Conservation (phyloP, 2,888 invertebrate species). For the Physocephala rufipes region DNA sequence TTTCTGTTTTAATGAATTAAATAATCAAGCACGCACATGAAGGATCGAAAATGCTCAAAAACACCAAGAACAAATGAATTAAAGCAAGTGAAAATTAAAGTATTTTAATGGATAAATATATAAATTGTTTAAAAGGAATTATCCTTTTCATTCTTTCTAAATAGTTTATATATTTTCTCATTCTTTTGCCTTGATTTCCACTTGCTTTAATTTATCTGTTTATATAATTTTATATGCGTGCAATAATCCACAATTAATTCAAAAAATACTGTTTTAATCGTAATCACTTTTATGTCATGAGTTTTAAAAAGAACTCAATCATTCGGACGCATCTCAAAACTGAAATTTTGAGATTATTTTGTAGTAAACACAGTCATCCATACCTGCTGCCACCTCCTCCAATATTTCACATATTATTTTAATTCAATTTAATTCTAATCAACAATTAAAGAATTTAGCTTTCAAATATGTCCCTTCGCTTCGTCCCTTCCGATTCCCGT, state of each 20-base stretch:
- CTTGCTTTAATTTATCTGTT: neutral
- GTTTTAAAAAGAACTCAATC: too few relatives aligned
- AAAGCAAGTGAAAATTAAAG: neutral
- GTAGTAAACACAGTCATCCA: too few relatives aligned
- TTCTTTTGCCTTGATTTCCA: neutral
- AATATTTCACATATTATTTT: constrained; percentile 1
- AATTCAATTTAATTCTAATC: neutral
- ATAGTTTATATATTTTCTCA: neutral
- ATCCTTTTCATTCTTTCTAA: neutral
- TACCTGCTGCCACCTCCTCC: neutral
- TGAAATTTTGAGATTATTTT: too few relatives aligned
- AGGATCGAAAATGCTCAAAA: neutral
- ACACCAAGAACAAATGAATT: neutral
- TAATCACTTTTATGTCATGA: too few relatives aligned
- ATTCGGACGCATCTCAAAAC: too few relatives aligned
- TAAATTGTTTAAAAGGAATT: neutral
- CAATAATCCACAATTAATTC: too few relatives aligned
- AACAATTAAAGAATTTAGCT: neutral
- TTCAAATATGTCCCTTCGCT: neutral
- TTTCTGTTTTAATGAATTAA: constrained; percentile 15
- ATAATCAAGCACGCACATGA: constrained; percentile 21
- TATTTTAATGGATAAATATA: neutral
- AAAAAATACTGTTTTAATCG: too few relatives aligned
- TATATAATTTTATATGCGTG: neutral
- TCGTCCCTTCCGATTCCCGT: neutral